Percentiles rank a stretch among this genome's conserved stretches.
phyloP scores from a whole-genome alignment of 2,797 vertebrate species.

The Clamator glandarius region DNA sequence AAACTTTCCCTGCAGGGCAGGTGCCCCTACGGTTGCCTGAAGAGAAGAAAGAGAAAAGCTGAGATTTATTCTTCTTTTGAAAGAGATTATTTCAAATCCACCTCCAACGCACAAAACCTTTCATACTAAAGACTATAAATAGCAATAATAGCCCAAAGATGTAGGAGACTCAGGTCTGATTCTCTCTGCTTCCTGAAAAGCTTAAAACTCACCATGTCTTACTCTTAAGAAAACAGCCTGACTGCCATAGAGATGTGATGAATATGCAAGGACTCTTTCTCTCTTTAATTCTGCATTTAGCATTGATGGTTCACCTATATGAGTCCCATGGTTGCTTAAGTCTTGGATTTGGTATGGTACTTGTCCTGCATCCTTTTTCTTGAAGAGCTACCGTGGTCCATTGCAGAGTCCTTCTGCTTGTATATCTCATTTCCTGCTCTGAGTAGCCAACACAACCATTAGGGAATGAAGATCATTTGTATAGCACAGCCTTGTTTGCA shows the following conservation, averaged over 20 bases:
- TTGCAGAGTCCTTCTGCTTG: not conserved
- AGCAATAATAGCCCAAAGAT: not conserved
- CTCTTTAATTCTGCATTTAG: not conserved
- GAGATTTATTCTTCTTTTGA: not conserved
- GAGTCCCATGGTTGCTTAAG: not conserved
- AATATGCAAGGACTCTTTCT: not conserved
- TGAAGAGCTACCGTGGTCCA: not conserved
- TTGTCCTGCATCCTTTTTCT: not conserved
- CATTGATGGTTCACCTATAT: accelerated
- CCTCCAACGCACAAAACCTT: not conserved
- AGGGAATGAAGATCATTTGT: not conserved
- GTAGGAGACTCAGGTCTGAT: not conserved
- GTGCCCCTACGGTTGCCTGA: not conserved
- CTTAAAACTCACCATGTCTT: not conserved
- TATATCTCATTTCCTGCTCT: not conserved
- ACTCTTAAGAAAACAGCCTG: not conserved
- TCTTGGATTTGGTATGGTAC: not conserved
- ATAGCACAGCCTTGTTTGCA: not conserved
- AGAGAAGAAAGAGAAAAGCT: not conserved
- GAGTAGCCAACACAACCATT: not conserved
- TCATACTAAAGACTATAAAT: not conserved
- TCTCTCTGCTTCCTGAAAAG: not conserved
- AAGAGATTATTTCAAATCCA: not conserved
- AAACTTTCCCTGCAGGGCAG: not conserved
- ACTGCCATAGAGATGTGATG: not conserved